Evolutionary conservation across 2,113 vertebrate species (phyloP), one percentile per base, ranked within the genome.

Genomic region (Falco punctatus): DNA sequence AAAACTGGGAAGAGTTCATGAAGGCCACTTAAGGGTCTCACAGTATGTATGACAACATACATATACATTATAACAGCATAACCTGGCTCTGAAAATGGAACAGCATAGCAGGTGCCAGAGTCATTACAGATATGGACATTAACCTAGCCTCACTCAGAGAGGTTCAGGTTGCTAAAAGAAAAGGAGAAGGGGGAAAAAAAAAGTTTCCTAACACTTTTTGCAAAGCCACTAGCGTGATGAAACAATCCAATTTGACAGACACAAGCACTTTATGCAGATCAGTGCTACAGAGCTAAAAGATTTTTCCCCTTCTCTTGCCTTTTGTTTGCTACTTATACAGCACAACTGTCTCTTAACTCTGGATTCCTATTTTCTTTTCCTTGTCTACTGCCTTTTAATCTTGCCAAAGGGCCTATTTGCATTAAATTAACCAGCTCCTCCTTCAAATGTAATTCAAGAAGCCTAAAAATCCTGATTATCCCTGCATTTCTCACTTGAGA

Each of bases 121-220:
- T 9, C 73, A 21, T 3, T 22, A 28, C 4, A 44, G 28, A 9
- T 28, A 51, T 2, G 1, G 2, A n/a, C 7, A 67, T 8, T 23
- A 44, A 52, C 12, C 16, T 30, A 26, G 19, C 28, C 11, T 91
- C 10, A 38, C 42, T 90, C 32, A 44, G 42, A 42, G 42, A 42
- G 42, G 42, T 13, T 42, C 84, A 24, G 16, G 19, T 14, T 82
- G 16, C 27, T 48, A 22, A 35, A 74, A 87, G 32, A 85, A 59
- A 78, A 62, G 9, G 7, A 49, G 3, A 28, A 8, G 4, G 4
- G 5, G 8, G 14, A 38, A 33, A n/a, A 28, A 4, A 10, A 13
- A 71, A 35, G 8, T 67, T 75, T 57, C 46, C n/a, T 26, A 66
- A 40, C 2, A 32, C 10, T n/a, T 40, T 87, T 65, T 86, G 40